These are phyloP conservation scores for Autographa pulchrina DNA, from an alignment of 2,888 invertebrate genomes.

Conservation along the genomic window DNA sequence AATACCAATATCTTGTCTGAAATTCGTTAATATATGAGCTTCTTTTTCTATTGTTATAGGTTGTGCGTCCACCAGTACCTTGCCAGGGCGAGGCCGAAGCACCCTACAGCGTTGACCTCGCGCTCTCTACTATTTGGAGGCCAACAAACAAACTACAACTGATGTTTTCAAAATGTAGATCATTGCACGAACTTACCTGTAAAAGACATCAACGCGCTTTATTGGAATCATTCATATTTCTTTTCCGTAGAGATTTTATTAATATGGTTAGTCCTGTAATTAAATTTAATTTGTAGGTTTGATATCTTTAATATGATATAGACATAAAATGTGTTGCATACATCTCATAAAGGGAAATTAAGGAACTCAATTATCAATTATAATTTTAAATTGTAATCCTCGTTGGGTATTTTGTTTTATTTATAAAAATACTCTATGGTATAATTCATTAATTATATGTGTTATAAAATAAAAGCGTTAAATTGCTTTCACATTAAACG, in stretches of 20 bases:
- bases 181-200: slow-evolving; percentile 17
- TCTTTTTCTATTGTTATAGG: neutral
- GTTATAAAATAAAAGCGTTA: neutral
- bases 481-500: neutral
- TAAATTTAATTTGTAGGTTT: no score
- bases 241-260: no score
- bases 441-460: neutral
- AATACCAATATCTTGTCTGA: no score
- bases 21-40: no score
- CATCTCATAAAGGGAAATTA: no score
- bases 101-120: slow-evolving; percentile 49
- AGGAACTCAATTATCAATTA: no score
- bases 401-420: neutral
- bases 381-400: no score
- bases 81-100: slow-evolving; percentile 22
- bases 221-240: neutral
- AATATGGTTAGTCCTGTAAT: no score
- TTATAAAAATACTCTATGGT: neutral
- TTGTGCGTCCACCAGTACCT: slow-evolving; percentile 37
- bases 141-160: slow-evolving; percentile 21
- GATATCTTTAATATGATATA: no score
- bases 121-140: slow-evolving; percentile 38
- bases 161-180: slow-evolving; percentile 23
- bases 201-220: slow-evolving; percentile 63
- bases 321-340: no score